These are phyloP conservation scores for Cyclophora punctaria DNA, from an alignment of 2,888 invertebrate genomes.

Conservation along the genomic window DNA sequence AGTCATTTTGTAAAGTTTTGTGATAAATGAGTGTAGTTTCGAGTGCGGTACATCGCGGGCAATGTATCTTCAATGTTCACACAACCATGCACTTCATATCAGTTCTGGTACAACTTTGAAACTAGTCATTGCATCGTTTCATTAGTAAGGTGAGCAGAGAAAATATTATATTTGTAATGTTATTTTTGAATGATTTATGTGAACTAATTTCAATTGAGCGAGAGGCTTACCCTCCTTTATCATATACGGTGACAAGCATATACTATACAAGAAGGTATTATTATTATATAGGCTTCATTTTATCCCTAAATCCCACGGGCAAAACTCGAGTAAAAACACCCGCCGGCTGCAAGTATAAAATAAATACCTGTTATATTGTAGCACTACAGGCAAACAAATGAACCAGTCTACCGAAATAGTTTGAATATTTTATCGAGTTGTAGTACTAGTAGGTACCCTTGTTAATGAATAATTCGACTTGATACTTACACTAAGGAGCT, in stretches of 20 bases:
- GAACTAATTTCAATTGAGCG: no score
- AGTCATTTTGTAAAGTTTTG: slow-evolving; percentile 50
- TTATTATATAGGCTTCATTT: no score
- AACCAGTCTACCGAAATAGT: slow-evolving; percentile 14
- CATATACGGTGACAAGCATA: no score
- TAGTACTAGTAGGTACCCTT: slow-evolving; percentile 15
- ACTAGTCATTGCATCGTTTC: slow-evolving; percentile 2
- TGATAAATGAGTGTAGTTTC: slow-evolving; percentile 57
- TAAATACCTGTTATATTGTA: no score
- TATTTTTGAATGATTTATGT: no score
- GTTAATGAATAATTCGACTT: slow-evolving; percentile 27
- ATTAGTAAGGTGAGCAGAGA: no score
- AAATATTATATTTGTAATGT: no score
- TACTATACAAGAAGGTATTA: no score
- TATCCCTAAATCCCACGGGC: no score
- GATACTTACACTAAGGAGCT: slow-evolving; percentile 18
- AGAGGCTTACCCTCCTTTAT: no score
- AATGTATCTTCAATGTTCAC: slow-evolving; percentile 35
- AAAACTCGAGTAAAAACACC: no score
- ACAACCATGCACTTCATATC: slow-evolving; percentile 21
- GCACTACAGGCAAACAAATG: slow-evolving; percentile 1
- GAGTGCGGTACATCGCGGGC: slow-evolving; percentile 39
- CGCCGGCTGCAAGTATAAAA: no score
- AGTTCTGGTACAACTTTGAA: slow-evolving; percentile 11
- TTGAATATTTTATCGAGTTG: slow-evolving; percentile 23